phyloP scores from a whole-genome alignment of 2,888 invertebrate species.

The Hypsopygia costalis region DNA sequence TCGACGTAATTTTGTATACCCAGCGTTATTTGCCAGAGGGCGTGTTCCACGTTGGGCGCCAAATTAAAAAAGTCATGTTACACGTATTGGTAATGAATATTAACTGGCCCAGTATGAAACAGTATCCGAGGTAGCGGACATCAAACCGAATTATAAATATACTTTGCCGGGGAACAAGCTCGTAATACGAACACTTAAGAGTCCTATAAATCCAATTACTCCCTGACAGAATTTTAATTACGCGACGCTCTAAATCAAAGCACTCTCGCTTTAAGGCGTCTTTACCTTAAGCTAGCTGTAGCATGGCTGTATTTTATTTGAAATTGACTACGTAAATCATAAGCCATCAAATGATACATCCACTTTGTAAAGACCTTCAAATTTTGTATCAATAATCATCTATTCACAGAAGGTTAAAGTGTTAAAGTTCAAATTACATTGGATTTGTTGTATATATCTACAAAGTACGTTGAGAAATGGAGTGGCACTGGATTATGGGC shows the following conservation, averaged over 20 bases:
- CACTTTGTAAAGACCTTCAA: constrained; percentile 14
- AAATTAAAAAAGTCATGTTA: constrained; percentile 15
- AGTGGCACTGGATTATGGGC: constrained; percentile 40
- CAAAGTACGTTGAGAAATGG: constrained; percentile 25
- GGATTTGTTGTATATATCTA: constrained; percentile 23
- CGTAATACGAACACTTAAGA: constrained; percentile 17
- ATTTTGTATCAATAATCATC: constrained; percentile 13
- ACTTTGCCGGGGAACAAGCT: not conserved
- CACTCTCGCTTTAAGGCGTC: constrained; percentile 10
- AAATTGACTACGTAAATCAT: constrained; percentile 15
- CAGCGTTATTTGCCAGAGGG: not conserved
- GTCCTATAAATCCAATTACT: constrained; percentile 28
- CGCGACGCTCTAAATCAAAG: constrained; percentile 17
- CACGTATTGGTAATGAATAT: not conserved
- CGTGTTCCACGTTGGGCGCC: constrained; percentile 24
- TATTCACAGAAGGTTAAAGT: constrained; percentile 12
- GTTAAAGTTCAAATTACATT: constrained; percentile 16
- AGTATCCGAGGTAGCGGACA: not conserved
- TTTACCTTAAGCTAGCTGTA: constrained; percentile 5
- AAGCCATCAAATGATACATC: constrained; percentile 9
- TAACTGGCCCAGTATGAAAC: too few species aligned
- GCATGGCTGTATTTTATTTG: constrained; percentile 11
- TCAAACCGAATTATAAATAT: constrained; percentile 1
- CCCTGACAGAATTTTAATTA: constrained; percentile 32
- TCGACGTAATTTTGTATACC: not conserved